Percentiles rank a stretch among this genome's conserved stretches.
Evolutionary conservation across 2,113 vertebrate species (phyloP).

Genomic region (Tamias sibiricus): DNA sequence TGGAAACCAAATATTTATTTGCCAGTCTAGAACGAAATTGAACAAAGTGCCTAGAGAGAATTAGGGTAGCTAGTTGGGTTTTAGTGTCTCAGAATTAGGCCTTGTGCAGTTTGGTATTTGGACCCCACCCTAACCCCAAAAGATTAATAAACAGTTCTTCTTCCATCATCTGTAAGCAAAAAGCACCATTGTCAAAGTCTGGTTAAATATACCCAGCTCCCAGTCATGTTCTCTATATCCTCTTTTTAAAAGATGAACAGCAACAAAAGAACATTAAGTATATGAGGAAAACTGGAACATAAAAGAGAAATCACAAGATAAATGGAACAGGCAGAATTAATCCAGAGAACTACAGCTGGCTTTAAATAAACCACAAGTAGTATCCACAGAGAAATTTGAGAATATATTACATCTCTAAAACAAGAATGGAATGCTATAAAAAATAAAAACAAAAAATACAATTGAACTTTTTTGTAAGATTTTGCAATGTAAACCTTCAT

Average conservation of each 20-base stretch:
- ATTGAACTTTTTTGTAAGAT: conserved; percentile 5
- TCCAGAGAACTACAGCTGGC: neutral
- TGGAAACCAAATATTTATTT: conserved; percentile 39
- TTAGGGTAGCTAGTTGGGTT: neutral
- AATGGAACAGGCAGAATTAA: conserved; percentile 35
- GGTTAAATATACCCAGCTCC: neutral
- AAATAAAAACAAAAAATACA: conserved; percentile 29
- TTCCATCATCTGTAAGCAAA: neutral
- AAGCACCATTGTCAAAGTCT: conserved; percentile 5
- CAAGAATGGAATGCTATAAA: conserved; percentile 55
- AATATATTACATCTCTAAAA: conserved; percentile 58
- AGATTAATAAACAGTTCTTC: neutral
- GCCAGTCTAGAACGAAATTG: conserved; percentile 43
- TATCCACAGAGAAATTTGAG: conserved; percentile 40
- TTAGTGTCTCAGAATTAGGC: conserved; percentile 8
- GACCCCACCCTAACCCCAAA: neutral
- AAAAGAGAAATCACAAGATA: conserved; percentile 40
- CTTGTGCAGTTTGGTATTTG: conserved; percentile 24
- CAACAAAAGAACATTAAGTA: conserved; percentile 19
- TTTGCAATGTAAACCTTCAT: conserved; percentile 1
- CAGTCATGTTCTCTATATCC: neutral
- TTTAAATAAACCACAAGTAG: conserved; percentile 49
- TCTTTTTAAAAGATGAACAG: conserved; percentile 43
- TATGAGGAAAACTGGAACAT: neutral
- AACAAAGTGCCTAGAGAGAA: conserved; percentile 43